Evolutionary conservation across 2,113 vertebrate genomes (phyloP).

Genomic region (Brachionichthys hirsutus): DNA sequence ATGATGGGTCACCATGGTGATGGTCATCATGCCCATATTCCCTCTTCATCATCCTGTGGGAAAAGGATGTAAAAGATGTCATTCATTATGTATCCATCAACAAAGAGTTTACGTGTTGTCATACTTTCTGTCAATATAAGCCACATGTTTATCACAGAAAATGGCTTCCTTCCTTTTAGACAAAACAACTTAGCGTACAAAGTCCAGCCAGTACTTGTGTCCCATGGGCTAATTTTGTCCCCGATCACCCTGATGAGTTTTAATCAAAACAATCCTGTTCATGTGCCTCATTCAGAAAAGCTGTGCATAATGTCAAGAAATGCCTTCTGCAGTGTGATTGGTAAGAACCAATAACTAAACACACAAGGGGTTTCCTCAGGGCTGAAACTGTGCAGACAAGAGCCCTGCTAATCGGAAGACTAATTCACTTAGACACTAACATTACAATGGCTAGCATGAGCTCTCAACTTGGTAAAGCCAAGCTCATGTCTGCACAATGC

Average conservation of each 20-base stretch:
- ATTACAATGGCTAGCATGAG: conserved; percentile 52
- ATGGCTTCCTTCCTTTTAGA: conserved; percentile 5
- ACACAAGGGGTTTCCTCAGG: conserved; percentile 47
- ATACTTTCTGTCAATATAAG: conserved; percentile 2
- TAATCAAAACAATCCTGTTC: conserved; percentile 52
- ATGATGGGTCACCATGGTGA: conserved; percentile 80
- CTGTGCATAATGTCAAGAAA: conserved; percentile 47
- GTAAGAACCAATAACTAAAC: conserved; percentile 51
- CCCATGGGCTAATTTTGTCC: conserved; percentile 18
- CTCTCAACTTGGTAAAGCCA: conserved; percentile 43
- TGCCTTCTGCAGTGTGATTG: conserved; percentile 40
- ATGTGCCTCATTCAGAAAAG: conserved; percentile 41
- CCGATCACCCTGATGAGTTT: conserved; percentile 32
- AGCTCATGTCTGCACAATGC: conserved; percentile 47
- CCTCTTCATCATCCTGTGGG: conserved; percentile 96
- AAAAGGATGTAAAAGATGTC: conserved; percentile 15
- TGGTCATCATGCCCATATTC: conserved; percentile 95
- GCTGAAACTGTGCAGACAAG: conserved; percentile 60
- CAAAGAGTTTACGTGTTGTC: not conserved
- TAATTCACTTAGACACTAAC: conserved; percentile 67
- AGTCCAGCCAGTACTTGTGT: conserved; percentile 15
- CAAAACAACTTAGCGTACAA: conserved; percentile 3
- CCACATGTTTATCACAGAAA: not conserved
- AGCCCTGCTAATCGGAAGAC: conserved; percentile 55
- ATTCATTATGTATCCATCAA: not conserved